phyloP scores from a whole-genome alignment of 2,113 vertebrate species.

The Arizona elegans region DNA sequence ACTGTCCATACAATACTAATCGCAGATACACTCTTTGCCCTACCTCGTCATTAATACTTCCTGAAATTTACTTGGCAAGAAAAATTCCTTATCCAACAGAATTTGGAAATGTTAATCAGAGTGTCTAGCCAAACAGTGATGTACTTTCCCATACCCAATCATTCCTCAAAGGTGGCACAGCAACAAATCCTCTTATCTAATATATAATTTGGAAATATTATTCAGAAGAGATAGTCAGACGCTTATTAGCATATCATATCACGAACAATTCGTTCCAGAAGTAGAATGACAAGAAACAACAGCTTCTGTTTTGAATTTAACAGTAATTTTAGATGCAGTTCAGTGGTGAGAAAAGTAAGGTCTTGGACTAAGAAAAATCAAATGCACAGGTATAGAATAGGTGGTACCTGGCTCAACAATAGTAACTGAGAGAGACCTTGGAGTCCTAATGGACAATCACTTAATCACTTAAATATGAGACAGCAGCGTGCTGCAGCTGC shows the following conservation, averaged over 20 bases:
- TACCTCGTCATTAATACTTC: background rate
- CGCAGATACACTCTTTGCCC: background rate
- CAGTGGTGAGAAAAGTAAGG: background rate
- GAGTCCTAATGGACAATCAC: background rate
- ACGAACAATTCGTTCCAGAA: background rate
- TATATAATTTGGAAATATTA: conserved; percentile 2
- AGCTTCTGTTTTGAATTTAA: background rate
- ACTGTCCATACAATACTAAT: fast-evolving
- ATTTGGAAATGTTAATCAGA: conserved; percentile 16
- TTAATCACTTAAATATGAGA: background rate
- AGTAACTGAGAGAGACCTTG: background rate
- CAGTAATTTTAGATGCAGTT: background rate
- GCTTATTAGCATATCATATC: background rate
- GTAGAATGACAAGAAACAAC: background rate
- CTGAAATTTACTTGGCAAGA: background rate
- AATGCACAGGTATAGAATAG: background rate
- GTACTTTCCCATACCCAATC: background rate
- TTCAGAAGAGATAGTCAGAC: conserved; percentile 3
- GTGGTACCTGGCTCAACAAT: background rate
- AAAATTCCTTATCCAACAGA: background rate
- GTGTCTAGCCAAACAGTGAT: background rate
- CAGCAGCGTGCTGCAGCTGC: background rate
- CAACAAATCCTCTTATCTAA: background rate
- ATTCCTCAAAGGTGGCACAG: background rate
- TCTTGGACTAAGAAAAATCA: background rate